Evolutionary conservation across 2,113 vertebrate species (phyloP), one percentile per base, ranked within the genome.

Genomic region (Bufo gargarizans): DNA sequence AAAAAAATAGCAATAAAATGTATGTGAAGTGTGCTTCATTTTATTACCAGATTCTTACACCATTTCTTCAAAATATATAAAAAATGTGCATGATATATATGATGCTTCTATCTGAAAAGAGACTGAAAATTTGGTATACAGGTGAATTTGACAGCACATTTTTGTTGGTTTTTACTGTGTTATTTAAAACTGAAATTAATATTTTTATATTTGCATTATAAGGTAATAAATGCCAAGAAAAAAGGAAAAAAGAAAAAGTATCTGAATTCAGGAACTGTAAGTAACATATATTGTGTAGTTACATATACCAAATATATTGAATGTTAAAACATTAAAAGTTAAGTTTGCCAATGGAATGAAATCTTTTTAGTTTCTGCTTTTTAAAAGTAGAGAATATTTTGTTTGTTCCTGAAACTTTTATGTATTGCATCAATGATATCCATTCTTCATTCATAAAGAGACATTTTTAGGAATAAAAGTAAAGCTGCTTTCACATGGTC

Each of bases 201-300:
- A n/a, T 65, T 67, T 22, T 53, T 78, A 47, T 63, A 47, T 56
- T 59, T 71, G 53, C 6, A n/a, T 43, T 65, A 79, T 19, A 61
- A 88, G 98, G 98, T 99, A 93, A 93, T 99, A 94, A 99, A 99
- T 95, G 96, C 95, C 89, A 99, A 99, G 94, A 99, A 99, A 93
- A 99, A 97, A 93, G 96, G 93, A 71, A 99, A 96, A 94, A 99
- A 99, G 96, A 99, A 99, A 96, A 99, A 99, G 89, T 99, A 99
- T 49, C 91, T 95, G 86, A 99, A 99, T 95, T 99, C 98, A 91
- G 98, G 98, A 95, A 99, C 98, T 91, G 98, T 99, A 95, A 96
- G 98, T 97, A 88, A 83, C 9, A 12, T 43, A 9, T 61, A 88
- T 45, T 47, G 4, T 78, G 22, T 55, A 19, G 10, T 82, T 11